Evolutionary conservation across 2,797 vertebrate species (phyloP).

Genomic region (Pantherophis vulpinus): DNA sequence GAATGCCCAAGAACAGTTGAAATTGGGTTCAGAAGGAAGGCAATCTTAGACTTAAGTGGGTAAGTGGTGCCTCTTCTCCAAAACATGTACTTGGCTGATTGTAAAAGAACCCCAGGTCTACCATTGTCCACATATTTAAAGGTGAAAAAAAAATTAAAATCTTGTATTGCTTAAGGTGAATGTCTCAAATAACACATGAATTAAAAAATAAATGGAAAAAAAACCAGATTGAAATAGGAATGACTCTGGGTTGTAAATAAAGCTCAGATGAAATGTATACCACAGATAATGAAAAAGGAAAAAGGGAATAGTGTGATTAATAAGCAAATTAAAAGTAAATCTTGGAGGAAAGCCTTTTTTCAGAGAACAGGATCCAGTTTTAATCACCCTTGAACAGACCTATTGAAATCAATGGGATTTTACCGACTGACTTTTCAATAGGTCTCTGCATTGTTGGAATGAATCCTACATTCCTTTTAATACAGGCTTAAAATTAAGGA

Average conservation of each 20-base stretch:
- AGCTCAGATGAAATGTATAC: background rate
- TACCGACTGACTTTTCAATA: background rate
- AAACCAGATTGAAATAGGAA: background rate
- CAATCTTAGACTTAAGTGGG: background rate
- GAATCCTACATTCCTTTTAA: conserved; percentile 12
- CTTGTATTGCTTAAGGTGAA: background rate
- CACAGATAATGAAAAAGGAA: background rate
- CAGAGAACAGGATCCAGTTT: background rate
- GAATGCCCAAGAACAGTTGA: background rate
- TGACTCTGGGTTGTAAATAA: background rate
- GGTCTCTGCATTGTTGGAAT: background rate
- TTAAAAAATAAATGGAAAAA: background rate
- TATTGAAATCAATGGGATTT: background rate
- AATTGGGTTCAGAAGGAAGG: background rate
- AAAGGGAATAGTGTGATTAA: background rate
- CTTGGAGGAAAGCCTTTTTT: background rate
- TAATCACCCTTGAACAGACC: background rate
- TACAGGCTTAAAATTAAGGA: background rate
- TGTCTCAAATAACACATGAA: background rate
- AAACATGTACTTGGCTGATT: background rate
- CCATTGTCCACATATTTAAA: background rate
- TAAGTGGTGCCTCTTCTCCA: background rate
- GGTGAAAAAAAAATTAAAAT: background rate
- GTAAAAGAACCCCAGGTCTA: background rate
- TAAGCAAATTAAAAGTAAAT: background rate